These are phyloP conservation scores for Aphelocoma californica DNA, from an alignment of 2,797 vertebrate species.

Conservation along the genomic window DNA sequence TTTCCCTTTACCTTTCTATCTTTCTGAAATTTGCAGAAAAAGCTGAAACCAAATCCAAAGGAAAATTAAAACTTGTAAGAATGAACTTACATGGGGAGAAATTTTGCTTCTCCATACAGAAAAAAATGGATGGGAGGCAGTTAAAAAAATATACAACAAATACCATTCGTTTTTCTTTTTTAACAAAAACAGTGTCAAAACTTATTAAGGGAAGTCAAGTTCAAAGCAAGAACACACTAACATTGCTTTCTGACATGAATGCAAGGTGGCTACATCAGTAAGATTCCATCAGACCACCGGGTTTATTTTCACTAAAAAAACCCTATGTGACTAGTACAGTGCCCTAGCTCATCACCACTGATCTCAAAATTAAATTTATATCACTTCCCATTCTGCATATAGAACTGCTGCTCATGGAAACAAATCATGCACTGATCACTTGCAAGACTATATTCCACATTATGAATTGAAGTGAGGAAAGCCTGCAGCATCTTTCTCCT, in stretches of 20 bases:
- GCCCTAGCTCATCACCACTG: neutral
- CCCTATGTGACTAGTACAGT: rapidly evolving
- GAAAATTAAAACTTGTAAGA: neutral
- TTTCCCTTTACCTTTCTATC: neutral
- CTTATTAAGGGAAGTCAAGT: neutral
- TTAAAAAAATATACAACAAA: neutral
- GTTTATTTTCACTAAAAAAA: neutral
- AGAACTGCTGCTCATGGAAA: neutral
- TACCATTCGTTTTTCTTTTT: neutral
- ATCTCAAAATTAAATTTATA: neutral
- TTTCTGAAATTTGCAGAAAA: neutral
- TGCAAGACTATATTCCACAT: neutral
- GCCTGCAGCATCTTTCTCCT: neutral
- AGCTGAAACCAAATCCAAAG: neutral
- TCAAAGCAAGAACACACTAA: neutral
- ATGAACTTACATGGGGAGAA: neutral
- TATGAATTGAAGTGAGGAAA: neutral
- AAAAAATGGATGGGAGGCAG: neutral
- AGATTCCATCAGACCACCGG: neutral
- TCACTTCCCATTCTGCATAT: neutral
- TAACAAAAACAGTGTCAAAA: neutral
- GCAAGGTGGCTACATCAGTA: neutral
- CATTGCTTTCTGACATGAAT: neutral
- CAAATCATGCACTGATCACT: neutral
- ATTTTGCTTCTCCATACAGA: neutral